Conservation (phyloP, 1,140 invertebrate species). For the Lordiphosa stackelbergi region DNA sequence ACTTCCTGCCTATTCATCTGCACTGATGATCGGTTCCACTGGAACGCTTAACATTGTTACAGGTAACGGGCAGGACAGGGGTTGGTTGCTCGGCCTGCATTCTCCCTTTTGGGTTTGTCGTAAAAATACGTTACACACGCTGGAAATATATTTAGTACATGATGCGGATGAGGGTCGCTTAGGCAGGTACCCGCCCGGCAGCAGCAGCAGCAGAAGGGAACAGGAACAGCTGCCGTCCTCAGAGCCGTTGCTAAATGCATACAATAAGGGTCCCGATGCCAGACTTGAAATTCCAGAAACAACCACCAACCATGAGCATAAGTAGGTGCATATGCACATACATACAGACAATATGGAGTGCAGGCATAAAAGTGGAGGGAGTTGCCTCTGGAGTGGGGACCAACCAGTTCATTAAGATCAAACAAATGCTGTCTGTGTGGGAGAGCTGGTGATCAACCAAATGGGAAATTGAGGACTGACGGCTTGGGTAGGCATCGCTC, state of each 20-base stretch:
- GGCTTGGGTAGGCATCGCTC: too few relatives aligned
- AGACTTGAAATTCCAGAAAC: conserved; percentile 49
- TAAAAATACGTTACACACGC: conserved; percentile 54
- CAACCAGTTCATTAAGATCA: not conserved
- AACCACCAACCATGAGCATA: conserved; percentile 33
- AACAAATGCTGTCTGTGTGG: not conserved
- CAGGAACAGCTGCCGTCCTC: conserved; percentile 49
- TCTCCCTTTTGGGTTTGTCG: conserved; percentile 7
- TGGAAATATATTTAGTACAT: conserved; percentile 23
- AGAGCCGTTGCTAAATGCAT: conserved; percentile 38
- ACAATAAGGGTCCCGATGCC: conserved; percentile 33
- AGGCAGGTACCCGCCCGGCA: conserved; percentile 47
- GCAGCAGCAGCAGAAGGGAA: conserved; percentile 25
- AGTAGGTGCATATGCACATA: conserved; percentile 14
- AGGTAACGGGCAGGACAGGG: conserved; percentile 39
- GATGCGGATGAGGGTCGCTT: not conserved
- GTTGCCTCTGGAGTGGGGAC: not conserved
- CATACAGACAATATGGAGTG: not conserved
- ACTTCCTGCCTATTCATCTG: conserved; percentile 51
- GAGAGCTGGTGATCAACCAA: not conserved
- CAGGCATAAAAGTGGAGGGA: conserved; percentile 1
- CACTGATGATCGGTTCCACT: conserved; percentile 36
- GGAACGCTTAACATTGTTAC: conserved; percentile 35
- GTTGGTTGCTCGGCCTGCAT: conserved; percentile 18
- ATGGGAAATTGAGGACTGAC: too few relatives aligned